Evolutionary conservation across 2,888 invertebrate species (phyloP).

Genomic region (Leptinotarsa juncta): DNA sequence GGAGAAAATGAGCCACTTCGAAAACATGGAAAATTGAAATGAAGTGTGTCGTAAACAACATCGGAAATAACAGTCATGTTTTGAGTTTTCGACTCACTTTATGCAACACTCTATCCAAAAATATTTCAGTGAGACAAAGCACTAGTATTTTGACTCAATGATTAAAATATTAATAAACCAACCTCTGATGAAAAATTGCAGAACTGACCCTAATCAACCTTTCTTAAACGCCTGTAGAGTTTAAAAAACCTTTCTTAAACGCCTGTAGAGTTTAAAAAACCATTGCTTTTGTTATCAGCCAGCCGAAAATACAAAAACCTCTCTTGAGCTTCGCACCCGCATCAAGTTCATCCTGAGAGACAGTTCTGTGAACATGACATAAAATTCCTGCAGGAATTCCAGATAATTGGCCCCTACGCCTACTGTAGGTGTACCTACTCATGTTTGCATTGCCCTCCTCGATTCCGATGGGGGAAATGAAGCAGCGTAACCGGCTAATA

Average conservation of each 20-base stretch:
- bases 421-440: not conserved
- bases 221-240: no score
- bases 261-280: not conserved
- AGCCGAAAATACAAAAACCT: not conserved
- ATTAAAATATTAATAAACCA: no score
- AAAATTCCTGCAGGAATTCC: constrained; percentile 6
- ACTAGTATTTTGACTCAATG: no score
- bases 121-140: no score
- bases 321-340: not conserved
- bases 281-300: not conserved
- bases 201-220: no score
- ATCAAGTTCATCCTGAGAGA: constrained; percentile 11
- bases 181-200: no score
- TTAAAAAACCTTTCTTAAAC: not conserved
- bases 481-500: constrained; percentile 15
- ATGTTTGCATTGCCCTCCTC: constrained; percentile 8
- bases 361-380: constrained; percentile 11
- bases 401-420: constrained; percentile 1
- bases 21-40: no score
- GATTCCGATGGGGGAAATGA: constrained; percentile 14
- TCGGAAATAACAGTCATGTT: no score
- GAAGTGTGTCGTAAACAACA: no score
- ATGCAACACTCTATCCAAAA: no score
- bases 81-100: no score
- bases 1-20: no score